Evolutionary conservation across 2,113 vertebrate genomes (phyloP).

Genomic region (Meriones unguiculatus): DNA sequence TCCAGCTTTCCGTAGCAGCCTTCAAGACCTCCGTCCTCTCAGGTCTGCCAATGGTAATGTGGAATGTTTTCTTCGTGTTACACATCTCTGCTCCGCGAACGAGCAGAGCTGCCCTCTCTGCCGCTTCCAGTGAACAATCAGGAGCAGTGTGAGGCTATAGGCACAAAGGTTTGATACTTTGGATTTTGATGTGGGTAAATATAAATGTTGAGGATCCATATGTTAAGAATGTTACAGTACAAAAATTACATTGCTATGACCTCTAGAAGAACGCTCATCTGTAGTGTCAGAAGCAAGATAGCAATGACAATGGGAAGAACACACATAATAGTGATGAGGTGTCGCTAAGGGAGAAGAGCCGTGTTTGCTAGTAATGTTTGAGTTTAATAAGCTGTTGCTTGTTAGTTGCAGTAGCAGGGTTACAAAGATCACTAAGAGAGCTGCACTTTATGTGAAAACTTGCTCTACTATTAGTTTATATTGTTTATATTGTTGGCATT

Average conservation of each 20-base stretch:
- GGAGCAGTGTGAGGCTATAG: background rate
- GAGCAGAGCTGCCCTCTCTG: background rate
- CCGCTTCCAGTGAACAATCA: background rate
- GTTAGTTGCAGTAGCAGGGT: background rate
- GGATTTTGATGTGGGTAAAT: background rate
- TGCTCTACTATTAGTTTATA: background rate
- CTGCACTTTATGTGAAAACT: background rate
- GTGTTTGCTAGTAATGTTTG: background rate
- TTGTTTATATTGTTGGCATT: background rate
- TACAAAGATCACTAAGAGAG: background rate
- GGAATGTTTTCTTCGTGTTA: background rate
- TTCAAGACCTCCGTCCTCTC: background rate
- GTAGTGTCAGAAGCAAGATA: background rate
- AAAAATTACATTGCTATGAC: background rate
- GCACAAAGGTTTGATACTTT: background rate
- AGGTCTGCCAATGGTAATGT: background rate
- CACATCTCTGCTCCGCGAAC: background rate
- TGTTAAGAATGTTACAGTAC: background rate
- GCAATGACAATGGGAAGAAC: background rate
- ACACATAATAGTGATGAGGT: background rate
- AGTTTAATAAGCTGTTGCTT: background rate
- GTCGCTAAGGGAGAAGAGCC: background rate
- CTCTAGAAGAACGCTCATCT: background rate
- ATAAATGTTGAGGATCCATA: background rate
- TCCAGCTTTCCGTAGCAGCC: background rate